Evolutionary conservation across 2,888 invertebrate species (phyloP).

Genomic region (Monoplex corrugatus): DNA sequence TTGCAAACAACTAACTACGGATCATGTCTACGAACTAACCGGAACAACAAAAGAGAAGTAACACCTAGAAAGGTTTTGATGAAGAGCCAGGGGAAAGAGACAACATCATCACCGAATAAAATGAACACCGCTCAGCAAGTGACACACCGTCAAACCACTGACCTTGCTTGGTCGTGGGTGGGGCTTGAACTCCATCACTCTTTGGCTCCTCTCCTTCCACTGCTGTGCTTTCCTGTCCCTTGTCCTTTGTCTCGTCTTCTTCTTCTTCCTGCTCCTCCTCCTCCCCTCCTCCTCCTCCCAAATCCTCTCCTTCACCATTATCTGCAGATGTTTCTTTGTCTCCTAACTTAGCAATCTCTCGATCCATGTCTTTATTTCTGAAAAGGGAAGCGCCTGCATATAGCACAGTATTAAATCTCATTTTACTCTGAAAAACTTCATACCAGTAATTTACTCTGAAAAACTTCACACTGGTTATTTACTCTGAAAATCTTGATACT

Average conservation of each 20-base stretch:
- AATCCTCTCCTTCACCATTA: not conserved
- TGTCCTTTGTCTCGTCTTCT: constrained; percentile 10
- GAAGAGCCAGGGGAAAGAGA: too few species aligned
- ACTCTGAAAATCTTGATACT: too few species aligned
- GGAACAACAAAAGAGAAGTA: too few species aligned
- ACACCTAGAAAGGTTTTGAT: too few species aligned
- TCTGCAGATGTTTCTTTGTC: not conserved
- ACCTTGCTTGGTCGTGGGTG: constrained; percentile 32
- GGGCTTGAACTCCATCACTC: constrained; percentile 39
- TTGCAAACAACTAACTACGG: too few species aligned
- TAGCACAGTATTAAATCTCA: not conserved
- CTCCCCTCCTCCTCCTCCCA: not conserved
- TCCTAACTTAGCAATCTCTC: constrained; percentile 37
- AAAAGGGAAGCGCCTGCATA: not conserved
- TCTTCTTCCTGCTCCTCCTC: not conserved
- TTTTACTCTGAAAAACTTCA: too few species aligned
- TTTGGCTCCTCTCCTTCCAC: not conserved
- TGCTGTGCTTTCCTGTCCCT: not conserved
- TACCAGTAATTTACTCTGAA: too few species aligned
- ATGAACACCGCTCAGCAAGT: not conserved
- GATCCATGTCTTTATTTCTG: constrained; percentile 48
- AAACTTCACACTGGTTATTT: too few species aligned
- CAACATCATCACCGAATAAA: too few species aligned
- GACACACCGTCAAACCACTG: not conserved
- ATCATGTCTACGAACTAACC: too few species aligned